A percentile compares a stretch with the other conserved stretches of the same genome.
These are phyloP conservation scores for Penaeus indicus DNA, from an alignment of 1,140 invertebrate genomes.

Conservation along the genomic window DNA sequence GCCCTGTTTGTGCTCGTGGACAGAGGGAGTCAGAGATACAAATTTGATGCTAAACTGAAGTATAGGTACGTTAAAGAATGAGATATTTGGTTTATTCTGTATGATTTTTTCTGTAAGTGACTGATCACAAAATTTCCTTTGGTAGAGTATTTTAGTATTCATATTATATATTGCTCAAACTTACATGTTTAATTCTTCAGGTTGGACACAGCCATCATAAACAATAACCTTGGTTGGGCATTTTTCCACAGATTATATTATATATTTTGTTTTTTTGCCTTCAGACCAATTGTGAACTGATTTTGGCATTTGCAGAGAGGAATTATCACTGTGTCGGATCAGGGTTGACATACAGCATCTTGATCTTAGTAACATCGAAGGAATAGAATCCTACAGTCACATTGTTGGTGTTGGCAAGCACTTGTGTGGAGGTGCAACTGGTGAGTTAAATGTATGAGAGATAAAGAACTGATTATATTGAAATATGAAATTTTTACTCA, in stretches of 20 bases:
- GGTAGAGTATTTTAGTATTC: no score
- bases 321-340: conserved; percentile 72
- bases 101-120: not conserved
- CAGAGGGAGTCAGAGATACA: conserved; percentile 83
- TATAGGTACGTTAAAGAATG: conserved; percentile 70
- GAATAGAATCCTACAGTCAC: conserved; percentile 71
- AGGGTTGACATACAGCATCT: conserved; percentile 83
- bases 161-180: no score
- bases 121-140: not conserved
- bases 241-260: not conserved
- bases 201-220: no score
- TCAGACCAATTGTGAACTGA: not conserved
- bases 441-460: conserved; percentile 70
- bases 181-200: no score
- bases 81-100: not conserved
- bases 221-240: not conserved
- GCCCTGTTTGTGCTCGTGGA: conserved; percentile 81
- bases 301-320: conserved; percentile 33
- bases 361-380: conserved; percentile 75
- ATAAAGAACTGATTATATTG: no score
- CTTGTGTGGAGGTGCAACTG: conserved; percentile 86
- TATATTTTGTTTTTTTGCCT: not conserved
- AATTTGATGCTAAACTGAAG: conserved; percentile 81
- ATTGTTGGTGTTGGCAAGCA: conserved; percentile 87
- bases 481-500: no score